Evolutionary conservation across 2,888 invertebrate genomes (phyloP).

Genomic region (Mystacides longicornis): DNA sequence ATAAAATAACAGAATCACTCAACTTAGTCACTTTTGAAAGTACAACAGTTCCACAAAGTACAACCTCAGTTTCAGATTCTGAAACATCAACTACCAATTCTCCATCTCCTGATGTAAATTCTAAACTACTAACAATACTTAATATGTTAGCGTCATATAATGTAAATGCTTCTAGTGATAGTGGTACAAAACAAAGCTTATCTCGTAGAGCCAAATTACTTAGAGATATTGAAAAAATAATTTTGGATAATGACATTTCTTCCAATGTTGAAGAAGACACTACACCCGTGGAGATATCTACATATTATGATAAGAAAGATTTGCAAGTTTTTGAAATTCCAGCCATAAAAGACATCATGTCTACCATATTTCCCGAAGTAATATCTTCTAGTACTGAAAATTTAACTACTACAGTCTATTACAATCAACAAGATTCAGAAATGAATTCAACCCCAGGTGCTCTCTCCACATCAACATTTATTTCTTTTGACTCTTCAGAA

Average conservation of each 20-base stretch:
- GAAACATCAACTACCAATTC: slow-evolving; percentile 17
- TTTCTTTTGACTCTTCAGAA: too few species aligned
- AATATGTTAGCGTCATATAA: slow-evolving; percentile 17
- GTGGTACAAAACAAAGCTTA: slow-evolving; percentile 30
- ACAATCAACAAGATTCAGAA: neutral
- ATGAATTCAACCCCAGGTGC: too few species aligned
- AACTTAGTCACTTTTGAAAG: neutral
- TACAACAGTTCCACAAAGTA: neutral
- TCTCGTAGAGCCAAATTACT: slow-evolving; percentile 46
- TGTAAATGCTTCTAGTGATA: slow-evolving; percentile 14
- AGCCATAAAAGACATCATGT: neutral
- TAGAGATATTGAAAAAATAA: slow-evolving; percentile 46
- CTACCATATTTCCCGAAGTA: neutral
- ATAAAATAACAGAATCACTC: too few species aligned
- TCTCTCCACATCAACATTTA: too few species aligned
- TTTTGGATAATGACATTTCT: slow-evolving; percentile 42
- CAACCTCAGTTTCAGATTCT: neutral
- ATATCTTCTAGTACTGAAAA: neutral
- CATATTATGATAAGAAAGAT: neutral
- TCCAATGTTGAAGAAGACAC: neutral
- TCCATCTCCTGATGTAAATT: slow-evolving; percentile 17
- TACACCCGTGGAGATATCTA: neutral
- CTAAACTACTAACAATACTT: slow-evolving; percentile 21
- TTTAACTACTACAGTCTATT: neutral
- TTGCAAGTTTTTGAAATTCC: neutral